Percentiles rank a stretch among this genome's conserved stretches.
Evolutionary conservation across 2,797 vertebrate genomes (phyloP).

Genomic region (Lagocephalus sceleratus): DNA sequence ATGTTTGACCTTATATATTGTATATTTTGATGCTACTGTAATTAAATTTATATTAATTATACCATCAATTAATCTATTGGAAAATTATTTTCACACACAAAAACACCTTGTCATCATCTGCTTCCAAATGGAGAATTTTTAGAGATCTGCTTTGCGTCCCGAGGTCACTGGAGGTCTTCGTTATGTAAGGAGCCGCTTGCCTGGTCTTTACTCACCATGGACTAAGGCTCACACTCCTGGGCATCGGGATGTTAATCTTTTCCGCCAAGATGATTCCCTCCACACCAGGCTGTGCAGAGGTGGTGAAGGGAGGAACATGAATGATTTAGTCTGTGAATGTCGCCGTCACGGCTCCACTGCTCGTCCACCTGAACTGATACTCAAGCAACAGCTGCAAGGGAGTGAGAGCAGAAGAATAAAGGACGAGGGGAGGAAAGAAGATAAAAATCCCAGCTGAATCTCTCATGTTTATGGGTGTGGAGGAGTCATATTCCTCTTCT

Average conservation of each 20-base stretch:
- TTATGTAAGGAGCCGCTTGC: conserved; percentile 43
- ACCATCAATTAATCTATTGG: too few species aligned
- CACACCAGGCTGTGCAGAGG: conserved; percentile 28
- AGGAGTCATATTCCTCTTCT: neutral
- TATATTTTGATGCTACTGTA: too few species aligned
- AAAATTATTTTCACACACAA: too few species aligned
- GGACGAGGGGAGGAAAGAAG: neutral
- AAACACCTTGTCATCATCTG: neutral
- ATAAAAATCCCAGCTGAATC: too few species aligned
- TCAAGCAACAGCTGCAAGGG: neutral
- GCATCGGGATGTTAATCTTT: conserved; percentile 25
- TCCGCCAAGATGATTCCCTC: conserved; percentile 18
- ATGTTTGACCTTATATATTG: neutral
- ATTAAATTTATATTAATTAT: too few species aligned
- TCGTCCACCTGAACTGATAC: neutral
- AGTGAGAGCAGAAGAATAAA: neutral
- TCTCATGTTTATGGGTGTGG: too few species aligned
- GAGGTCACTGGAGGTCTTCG: conserved; percentile 52
- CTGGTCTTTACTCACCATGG: conserved; percentile 35
- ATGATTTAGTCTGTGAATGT: conserved; percentile 14
- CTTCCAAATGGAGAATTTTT: conserved; percentile 4
- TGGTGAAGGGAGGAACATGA: conserved; percentile 21
- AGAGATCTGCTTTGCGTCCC: conserved; percentile 6
- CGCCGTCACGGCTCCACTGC: conserved; percentile 1
- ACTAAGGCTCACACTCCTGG: conserved; percentile 17